phyloP scores from a whole-genome alignment of 2,113 vertebrate species.

The Chaetodon auriga region DNA sequence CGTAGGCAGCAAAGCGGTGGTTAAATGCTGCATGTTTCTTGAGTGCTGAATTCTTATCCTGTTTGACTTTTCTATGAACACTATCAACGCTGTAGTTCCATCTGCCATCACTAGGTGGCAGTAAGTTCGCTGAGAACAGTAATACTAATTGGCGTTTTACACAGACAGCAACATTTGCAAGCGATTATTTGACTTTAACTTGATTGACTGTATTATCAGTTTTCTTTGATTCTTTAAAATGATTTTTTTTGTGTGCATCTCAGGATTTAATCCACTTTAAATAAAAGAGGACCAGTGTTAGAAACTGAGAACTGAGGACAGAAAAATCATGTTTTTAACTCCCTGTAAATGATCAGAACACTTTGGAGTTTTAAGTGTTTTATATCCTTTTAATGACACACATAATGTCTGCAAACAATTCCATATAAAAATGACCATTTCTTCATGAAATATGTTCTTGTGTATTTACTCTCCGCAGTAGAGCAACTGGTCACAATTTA shows the following conservation, averaged over 20 bases:
- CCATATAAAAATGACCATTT: conserved; percentile 59
- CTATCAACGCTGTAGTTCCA: conserved; percentile 18
- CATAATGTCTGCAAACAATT: conserved; percentile 40
- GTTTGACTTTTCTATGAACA: not conserved
- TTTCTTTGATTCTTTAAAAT: not conserved
- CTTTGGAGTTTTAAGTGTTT: not conserved
- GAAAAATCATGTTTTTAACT: not conserved
- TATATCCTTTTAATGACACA: conserved; percentile 42
- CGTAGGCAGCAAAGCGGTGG: not conserved
- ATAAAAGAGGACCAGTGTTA: not conserved
- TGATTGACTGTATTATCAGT: too few relatives aligned
- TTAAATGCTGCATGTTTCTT: too few relatives aligned
- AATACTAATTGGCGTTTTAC: not conserved
- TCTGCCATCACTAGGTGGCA: conserved; percentile 32
- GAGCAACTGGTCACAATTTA: conserved; percentile 34
- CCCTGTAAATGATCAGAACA: not conserved
- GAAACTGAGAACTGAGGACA: not conserved
- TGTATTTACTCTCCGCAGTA: conserved; percentile 19
- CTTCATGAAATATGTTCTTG: conserved; percentile 62
- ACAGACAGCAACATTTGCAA: too few relatives aligned
- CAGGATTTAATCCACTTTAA: not conserved
- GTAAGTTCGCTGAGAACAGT: not conserved
- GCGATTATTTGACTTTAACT: too few relatives aligned
- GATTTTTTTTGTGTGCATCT: not conserved
- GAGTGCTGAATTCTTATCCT: not conserved